phyloP scores from a whole-genome alignment of 2,113 vertebrate genomes.

The Thamnophis sirtalis region DNA sequence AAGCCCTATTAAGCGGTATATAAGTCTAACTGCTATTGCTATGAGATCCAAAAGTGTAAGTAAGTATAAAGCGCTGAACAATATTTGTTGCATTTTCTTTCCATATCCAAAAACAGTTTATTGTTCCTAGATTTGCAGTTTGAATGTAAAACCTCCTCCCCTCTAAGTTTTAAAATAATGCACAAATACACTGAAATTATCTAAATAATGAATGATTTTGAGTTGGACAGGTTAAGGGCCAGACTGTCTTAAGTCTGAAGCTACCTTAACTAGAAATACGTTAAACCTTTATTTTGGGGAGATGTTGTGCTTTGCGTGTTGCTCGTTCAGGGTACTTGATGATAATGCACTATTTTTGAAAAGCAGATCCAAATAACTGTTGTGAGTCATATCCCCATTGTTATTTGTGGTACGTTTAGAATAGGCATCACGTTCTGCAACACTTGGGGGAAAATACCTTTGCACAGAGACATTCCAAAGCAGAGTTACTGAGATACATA shows the following conservation, averaged over 20 bases:
- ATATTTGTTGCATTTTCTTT: not conserved
- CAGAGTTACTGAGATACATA: not conserved
- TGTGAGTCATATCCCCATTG: not conserved
- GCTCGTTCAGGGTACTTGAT: not conserved
- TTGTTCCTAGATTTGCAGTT: not conserved
- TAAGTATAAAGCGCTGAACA: no score
- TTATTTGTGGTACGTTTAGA: not conserved
- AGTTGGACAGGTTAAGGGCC: not conserved
- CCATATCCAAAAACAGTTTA: not conserved
- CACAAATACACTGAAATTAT: not conserved
- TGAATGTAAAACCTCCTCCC: not conserved
- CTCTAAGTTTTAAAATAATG: not conserved
- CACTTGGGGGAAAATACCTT: not conserved
- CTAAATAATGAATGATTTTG: not conserved
- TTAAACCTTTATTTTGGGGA: not conserved
- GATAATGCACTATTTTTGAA: not conserved
- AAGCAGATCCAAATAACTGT: not conserved
- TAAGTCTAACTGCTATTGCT: no score
- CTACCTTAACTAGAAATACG: not conserved
- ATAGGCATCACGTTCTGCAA: not conserved
- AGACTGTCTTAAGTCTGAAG: not conserved
- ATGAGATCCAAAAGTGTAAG: not conserved
- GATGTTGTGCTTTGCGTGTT: no score
- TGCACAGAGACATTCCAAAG: not conserved
- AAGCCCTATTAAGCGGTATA: no score